Evolutionary conservation across 2,797 vertebrate species (phyloP), one percentile per base, ranked within the genome.

Genomic region (Hyperoplus immaculatus): DNA sequence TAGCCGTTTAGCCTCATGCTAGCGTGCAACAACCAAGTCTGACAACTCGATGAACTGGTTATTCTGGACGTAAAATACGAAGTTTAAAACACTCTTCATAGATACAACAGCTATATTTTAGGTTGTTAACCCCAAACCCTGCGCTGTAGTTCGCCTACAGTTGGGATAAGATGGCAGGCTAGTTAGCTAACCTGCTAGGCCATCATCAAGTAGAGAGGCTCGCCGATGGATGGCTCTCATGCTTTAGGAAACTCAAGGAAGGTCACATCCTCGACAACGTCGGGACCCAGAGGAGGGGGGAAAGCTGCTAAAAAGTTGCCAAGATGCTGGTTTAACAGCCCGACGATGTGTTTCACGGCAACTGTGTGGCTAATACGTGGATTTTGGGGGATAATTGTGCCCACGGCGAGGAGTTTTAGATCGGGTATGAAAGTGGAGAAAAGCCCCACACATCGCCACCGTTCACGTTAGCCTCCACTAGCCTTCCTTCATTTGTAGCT

Each of bases 201-300:
- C 93, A 91, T 63, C 90, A 86, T 80, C 91, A 80, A 89, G 83
- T 85, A 71, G 63, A 86, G 85, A 88, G 86, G 86, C 87, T 90
- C 78, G 67, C 86, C 80, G 92, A 92, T 84, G 91, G 91, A 93
- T 93, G 93, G 88, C 86, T 91, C 76, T 89, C 87, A 85, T 73
- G 84, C 87, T 87, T 79, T 76, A 73, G 80, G 77, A 86, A 29
- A 92, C 89, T 94, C 85, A 89, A 77, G 92, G 94, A 95, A 95
- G 94, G 94, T 94, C 94, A 94, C 94, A 94, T 95, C 94, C 90
- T 91, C 89, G 84, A 90, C 85, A 88, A 72, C 85, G 91, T 71
- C 88, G 72, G 85, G 82, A 87, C 67, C 85, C 79, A 61, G 59
- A 61, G 69, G 73, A 69, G 74, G 75, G 76, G 77, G 77, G 82